Conservation (phyloP, 2,888 invertebrate species). For the Loripinus fragilis region DNA sequence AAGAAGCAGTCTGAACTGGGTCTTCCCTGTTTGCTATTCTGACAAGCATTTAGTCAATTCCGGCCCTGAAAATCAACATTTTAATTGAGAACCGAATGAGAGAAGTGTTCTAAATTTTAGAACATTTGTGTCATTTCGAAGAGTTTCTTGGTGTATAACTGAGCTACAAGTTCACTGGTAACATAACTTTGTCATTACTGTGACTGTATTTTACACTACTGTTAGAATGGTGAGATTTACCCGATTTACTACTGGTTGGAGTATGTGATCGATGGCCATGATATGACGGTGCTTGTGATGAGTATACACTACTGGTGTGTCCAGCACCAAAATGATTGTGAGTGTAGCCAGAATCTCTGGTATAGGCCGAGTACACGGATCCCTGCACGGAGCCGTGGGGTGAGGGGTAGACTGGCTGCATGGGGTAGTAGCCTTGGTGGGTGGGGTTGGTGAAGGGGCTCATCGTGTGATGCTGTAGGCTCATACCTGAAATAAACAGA, state of each 20-base stretch:
- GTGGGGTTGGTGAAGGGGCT: constrained; percentile 72
- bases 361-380: constrained; percentile 70
- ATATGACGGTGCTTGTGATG: constrained; percentile 77
- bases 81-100: no score
- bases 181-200: constrained; percentile 77
- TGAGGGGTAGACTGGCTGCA: constrained; percentile 77
- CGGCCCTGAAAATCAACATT: no score
- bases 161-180: constrained; percentile 76
- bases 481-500: constrained; percentile 23
- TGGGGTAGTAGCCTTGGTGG: constrained; percentile 80
- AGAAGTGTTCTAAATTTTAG: no score
- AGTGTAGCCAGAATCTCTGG: constrained; percentile 63
- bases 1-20: not conserved
- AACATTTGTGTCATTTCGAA: no score
- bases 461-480: constrained; percentile 29
- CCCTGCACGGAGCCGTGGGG: constrained; percentile 61
- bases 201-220: constrained; percentile 77
- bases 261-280: constrained; percentile 76
- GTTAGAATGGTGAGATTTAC: constrained; percentile 77
- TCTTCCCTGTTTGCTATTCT: not conserved
- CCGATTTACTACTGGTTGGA: constrained; percentile 80
- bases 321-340: constrained; percentile 50
- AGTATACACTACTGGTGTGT: constrained; percentile 70
- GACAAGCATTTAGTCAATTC: no score
- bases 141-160: not conserved